phyloP scores from a whole-genome alignment of 2,888 invertebrate species.

The Hermaeophaga mercurialis region DNA sequence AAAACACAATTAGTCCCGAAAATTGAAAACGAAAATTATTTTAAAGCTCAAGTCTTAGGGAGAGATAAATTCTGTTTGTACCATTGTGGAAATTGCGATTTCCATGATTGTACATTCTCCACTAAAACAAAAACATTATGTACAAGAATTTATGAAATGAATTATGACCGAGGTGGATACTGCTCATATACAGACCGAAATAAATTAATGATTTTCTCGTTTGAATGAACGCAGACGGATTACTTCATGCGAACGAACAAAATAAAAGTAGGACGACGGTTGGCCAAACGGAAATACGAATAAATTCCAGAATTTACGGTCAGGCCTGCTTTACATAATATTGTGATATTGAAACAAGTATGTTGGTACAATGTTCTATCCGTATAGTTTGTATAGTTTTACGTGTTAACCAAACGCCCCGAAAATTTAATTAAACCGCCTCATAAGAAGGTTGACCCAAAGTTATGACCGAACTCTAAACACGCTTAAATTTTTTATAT shows the following conservation, averaged over 20 bases:
- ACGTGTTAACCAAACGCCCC: too few relatives aligned
- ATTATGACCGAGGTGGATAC: constrained; percentile 2
- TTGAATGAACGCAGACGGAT: constrained; percentile 8
- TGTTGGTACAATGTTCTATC: too few relatives aligned
- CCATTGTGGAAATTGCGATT: neutral
- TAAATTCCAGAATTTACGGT: neutral
- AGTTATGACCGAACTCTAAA: too few relatives aligned
- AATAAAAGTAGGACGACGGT: neutral
- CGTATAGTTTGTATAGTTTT: too few relatives aligned
- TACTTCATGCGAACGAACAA: constrained; percentile 5
- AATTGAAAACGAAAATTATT: neutral
- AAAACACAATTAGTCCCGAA: constrained; percentile 1
- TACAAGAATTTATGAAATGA: constrained; percentile 6
- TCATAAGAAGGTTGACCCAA: too few relatives aligned
- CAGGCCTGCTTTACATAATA: constrained; percentile 1
- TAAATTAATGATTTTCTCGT: constrained; percentile 9
- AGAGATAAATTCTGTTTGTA: neutral
- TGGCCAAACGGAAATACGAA: neutral
- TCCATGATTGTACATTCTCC: constrained; percentile 1
- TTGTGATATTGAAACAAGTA: constrained; percentile 1
- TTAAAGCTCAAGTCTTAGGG: neutral
- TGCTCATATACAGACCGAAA: constrained; percentile 6
- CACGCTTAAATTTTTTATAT: too few relatives aligned
- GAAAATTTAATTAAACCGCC: too few relatives aligned
- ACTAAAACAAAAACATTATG: constrained; percentile 3